These are phyloP conservation scores for Meriones unguiculatus DNA, from an alignment of 2,113 vertebrate genomes.

Conservation along the genomic window DNA sequence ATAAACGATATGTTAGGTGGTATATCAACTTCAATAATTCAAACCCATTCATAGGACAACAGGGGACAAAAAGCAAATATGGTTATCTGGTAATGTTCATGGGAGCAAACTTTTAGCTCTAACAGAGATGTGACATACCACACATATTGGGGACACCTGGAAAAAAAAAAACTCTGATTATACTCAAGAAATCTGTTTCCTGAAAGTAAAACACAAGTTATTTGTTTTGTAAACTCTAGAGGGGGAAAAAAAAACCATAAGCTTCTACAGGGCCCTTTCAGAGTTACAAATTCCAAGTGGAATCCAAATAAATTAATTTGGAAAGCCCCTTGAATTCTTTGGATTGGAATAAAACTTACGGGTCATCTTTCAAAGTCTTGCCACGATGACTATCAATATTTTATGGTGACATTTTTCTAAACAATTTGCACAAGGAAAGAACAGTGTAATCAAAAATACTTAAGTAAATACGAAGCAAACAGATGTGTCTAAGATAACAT, in stretches of 20 bases:
- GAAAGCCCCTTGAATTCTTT: slow-evolving; percentile 82
- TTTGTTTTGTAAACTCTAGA: slow-evolving; percentile 67
- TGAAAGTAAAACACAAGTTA: slow-evolving; percentile 58
- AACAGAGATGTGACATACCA: background rate
- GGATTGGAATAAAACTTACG: slow-evolving; percentile 66
- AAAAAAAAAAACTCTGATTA: slow-evolving; percentile 28
- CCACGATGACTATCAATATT: slow-evolving; percentile 40
- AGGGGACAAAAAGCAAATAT: background rate
- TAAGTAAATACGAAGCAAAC: slow-evolving; percentile 43
- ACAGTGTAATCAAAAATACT: slow-evolving; percentile 64
- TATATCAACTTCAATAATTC: background rate
- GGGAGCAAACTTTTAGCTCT: background rate
- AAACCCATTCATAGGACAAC: slow-evolving; percentile 19
- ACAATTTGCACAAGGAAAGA: slow-evolving; percentile 68
- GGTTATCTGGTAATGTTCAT: slow-evolving; percentile 27
- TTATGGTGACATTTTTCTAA: slow-evolving; percentile 75
- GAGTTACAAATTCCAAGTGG: slow-evolving; percentile 73
- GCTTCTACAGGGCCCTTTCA: slow-evolving; percentile 28
- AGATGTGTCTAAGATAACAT: slow-evolving; percentile 54
- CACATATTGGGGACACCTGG: slow-evolving; percentile 49
- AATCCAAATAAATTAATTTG: slow-evolving; percentile 76
- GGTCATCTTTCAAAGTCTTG: slow-evolving; percentile 63
- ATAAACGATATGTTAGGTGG: background rate
- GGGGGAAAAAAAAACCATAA: slow-evolving; percentile 44
- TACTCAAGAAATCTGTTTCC: slow-evolving; percentile 50